Evolutionary conservation across 2,888 invertebrate species (phyloP), one percentile per base, ranked within the genome.

Genomic region (Luperina testacea): DNA sequence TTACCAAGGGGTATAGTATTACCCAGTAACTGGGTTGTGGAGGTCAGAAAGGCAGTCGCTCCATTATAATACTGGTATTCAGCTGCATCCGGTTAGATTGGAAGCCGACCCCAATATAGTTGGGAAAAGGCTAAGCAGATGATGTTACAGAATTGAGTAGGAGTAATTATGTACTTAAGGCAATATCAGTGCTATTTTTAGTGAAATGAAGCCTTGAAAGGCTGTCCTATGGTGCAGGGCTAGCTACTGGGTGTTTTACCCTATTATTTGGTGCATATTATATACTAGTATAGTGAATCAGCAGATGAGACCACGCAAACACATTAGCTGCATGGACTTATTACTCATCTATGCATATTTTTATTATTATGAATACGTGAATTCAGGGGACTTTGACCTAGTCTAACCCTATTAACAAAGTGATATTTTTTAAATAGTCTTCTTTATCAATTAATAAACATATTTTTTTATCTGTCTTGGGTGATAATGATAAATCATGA

Each of bases 291-390:
- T 45, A 76, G 20, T 72, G 71, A 79, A 78, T 82, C 77, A 82
- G 74, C 74, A 80, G 69, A 73, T 59, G 75, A 84, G 75, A 77
- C 53, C 57, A 65, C 20, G 74, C 75, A 59, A 42, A 70, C 67
- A 67, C 72, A 64, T 20, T n/a, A 63, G 4, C 38, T 68, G 64
- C 64, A 74, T 64, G 68, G 42, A 77, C 64, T 68, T 72, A 72
- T 76, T 79, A 77, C 72, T 42, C 68, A 72, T 79, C 63, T 63
- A 65, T 48, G 72, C 72, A 75, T 72, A 48, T 61, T 63, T 65
- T 45, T 71, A 75, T 63, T 70, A 61, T 73, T 73, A 74, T 6
- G n/a, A 76, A 78, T 71, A 86, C 74, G 74, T 82, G 71, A 81
- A 20, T 72, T 71, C 64, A 80, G 51, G 67, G 75, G 72, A 68